These are phyloP conservation scores for Drosophila sp. DNA, from an alignment of 1,140 invertebrate species.

Conservation along the genomic window DNA sequence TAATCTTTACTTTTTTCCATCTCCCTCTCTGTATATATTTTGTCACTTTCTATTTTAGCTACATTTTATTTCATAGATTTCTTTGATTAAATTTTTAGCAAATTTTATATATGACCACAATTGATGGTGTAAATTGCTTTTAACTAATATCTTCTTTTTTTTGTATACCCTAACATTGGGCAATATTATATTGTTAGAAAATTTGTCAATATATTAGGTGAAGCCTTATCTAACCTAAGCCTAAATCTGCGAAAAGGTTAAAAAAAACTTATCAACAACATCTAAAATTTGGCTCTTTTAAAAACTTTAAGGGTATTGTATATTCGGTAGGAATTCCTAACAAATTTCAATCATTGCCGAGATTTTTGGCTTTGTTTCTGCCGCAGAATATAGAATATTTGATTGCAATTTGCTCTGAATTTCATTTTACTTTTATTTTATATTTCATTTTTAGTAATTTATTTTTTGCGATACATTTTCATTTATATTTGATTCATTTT, in stretches of 20 bases:
- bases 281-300: background rate
- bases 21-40: slow-evolving; percentile 43
- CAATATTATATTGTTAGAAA: background rate
- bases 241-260: too few relatives aligned
- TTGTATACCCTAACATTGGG: background rate
- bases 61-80: slow-evolving; percentile 17
- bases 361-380: background rate
- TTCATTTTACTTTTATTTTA: background rate
- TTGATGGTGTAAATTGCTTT: slow-evolving; percentile 3
- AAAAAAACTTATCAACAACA: too few relatives aligned
- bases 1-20: background rate
- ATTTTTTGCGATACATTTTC: slow-evolving; percentile 1
- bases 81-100: background rate
- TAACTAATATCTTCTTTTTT: background rate
- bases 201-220: too few relatives aligned
- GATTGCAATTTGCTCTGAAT: slow-evolving; percentile 5
- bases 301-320: background rate
- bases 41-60: background rate
- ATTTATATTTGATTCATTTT: slow-evolving; percentile 20
- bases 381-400: slow-evolving; percentile 8
- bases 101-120: background rate
- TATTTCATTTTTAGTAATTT: background rate
- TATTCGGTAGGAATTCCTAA: too few relatives aligned
- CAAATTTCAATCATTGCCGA: background rate
- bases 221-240: too few relatives aligned